Percentiles rank a stretch among this genome's conserved stretches.
These are phyloP conservation scores for Stercorarius parasiticus DNA, from an alignment of 2,113 vertebrate species.

Conservation along the genomic window DNA sequence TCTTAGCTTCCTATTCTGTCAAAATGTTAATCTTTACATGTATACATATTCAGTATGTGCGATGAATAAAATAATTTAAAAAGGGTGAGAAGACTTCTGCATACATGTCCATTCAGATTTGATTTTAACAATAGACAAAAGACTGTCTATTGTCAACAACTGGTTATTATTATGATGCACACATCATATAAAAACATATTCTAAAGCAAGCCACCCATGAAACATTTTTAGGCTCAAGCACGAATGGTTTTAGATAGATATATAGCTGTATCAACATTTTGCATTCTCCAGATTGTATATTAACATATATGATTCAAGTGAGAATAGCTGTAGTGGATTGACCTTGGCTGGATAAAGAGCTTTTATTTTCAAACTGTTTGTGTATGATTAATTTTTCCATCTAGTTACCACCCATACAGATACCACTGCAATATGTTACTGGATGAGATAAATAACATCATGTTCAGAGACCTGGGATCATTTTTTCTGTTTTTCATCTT, in stretches of 20 bases:
- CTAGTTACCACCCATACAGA: neutral
- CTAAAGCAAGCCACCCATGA: neutral
- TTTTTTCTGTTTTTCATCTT: neutral
- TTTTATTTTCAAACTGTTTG: neutral
- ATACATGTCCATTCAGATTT: rapidly evolving
- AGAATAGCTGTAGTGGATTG: neutral
- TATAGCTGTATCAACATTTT: neutral
- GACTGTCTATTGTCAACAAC: neutral
- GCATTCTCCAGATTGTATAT: neutral
- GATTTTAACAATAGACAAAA: neutral
- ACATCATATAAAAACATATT: neutral
- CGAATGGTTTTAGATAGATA: neutral
- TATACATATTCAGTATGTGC: neutral
- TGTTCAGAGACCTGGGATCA: neutral
- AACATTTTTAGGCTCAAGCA: neutral
- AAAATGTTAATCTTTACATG: neutral
- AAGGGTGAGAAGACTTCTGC: neutral
- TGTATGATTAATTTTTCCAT: neutral
- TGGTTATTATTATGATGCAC: neutral
- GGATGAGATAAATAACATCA: neutral
- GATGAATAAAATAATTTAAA: neutral
- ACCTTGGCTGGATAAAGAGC: neutral
- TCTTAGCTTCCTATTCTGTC: neutral
- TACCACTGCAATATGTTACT: neutral
- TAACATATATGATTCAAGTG: neutral